Evolutionary conservation across 1,140 invertebrate species (phyloP), one percentile per base, ranked within the genome.

Genomic region (Drosophila novamexicana): DNA sequence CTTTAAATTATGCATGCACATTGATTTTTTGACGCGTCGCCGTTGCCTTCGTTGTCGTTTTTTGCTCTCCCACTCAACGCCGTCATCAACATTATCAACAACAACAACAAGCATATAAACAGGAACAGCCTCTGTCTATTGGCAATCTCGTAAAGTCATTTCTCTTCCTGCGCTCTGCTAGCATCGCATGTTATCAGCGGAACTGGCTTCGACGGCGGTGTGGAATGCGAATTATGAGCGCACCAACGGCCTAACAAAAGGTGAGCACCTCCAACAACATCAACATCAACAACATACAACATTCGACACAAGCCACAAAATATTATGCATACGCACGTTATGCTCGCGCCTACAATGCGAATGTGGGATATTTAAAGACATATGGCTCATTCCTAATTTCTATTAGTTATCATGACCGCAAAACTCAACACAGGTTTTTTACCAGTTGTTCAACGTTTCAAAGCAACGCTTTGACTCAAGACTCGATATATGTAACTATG

Each of bases 1-100:
- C 79, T 83, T 88, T 83, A 84, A 88, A 88, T 88, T 83, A 88
- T 88, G 83, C 74, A 88, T 83, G 80, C 64, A 83, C 83, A 88
- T 89, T 88, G 83, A 88, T 88, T 88, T 89, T 89, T 63, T 72
- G 59, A 79, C 54, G 69, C 81, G 49, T 67, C 67, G 61, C 36
- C 58, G 47, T 76, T 52, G 50, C 9, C 32, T 22, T 67, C 65
- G 54, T 36, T 52, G n/a, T 56, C 70, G 57, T 61, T 63, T 29
- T 62, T 62, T 42, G 29, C 36, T 18, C 36, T 40, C 36, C 64
- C 12, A 29, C 74, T 54, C 75, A 69, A 59, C 44, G 47, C 18
- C 71, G 49, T 68, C 70, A 61, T 62, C 75, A 53, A 54, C 50
- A 79, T 65, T 49, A 62, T 44, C 50, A 75, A 7, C 53, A 58